Percentiles rank a stretch among this genome's conserved stretches.
phyloP scores from a whole-genome alignment of 2,113 vertebrate species.

The Siphamia tubifer region DNA sequence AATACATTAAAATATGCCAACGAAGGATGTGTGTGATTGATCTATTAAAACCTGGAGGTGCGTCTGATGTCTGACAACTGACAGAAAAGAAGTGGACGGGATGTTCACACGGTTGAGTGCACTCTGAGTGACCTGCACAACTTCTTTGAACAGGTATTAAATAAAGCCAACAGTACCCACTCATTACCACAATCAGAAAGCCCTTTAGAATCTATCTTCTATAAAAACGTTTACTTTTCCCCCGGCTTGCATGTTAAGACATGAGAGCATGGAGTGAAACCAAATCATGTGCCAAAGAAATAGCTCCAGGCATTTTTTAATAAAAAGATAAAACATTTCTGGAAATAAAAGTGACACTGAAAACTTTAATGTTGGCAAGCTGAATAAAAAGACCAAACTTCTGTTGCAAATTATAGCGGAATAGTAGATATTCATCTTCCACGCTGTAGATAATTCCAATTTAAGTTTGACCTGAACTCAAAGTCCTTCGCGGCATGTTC shows the following conservation, averaged over 20 bases:
- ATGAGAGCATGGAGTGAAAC: not conserved
- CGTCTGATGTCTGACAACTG: not conserved
- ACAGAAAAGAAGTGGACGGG: not conserved
- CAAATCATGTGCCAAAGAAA: not conserved
- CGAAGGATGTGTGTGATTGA: conserved; percentile 12
- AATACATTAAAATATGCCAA: conserved; percentile 52
- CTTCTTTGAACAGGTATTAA: not conserved
- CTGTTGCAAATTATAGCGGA: too few species aligned
- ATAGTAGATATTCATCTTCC: not conserved
- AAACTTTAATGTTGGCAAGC: not conserved
- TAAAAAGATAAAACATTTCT: not conserved
- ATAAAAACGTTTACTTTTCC: not conserved
- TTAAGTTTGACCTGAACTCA: too few species aligned
- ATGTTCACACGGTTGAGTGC: not conserved
- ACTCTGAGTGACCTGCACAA: not conserved
- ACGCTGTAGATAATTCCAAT: not conserved
- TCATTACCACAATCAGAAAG: not conserved
- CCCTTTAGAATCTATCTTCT: not conserved
- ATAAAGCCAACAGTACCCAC: not conserved
- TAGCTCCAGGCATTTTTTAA: not conserved
- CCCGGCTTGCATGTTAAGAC: too few species aligned
- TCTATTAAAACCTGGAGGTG: not conserved
- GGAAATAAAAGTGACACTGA: not conserved
- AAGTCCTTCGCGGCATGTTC: not conserved
- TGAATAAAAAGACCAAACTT: not conserved